phyloP scores from a whole-genome alignment of 2,888 invertebrate genomes.

The Hyalella azteca region DNA sequence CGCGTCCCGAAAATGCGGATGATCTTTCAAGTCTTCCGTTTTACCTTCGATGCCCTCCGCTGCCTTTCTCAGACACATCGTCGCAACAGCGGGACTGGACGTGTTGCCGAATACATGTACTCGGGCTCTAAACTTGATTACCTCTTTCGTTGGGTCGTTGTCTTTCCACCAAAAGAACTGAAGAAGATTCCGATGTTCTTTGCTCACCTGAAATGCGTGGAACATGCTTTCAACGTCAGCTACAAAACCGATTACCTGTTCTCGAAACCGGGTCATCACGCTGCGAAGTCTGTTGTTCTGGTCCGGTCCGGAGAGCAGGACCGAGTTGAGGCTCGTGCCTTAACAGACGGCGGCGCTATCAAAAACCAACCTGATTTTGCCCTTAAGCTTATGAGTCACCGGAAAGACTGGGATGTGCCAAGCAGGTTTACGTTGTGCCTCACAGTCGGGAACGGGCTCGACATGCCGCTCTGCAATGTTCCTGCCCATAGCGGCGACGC shows the following conservation, averaged over 20 bases:
- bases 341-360: neutral
- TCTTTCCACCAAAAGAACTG: neutral
- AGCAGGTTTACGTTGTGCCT: too few relatives aligned
- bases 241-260: neutral
- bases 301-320: neutral
- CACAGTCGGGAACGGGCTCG: too few relatives aligned
- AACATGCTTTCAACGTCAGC: neutral
- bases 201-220: neutral
- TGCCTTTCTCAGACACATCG: neutral
- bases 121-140: neutral
- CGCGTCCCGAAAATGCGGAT: too few relatives aligned
- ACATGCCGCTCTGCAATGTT: too few relatives aligned
- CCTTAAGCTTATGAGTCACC: too few relatives aligned
- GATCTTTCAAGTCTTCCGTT: too few relatives aligned
- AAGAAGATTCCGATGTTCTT: neutral
- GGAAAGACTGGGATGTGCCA: too few relatives aligned
- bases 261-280: constrained; percentile 2
- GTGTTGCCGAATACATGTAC: neutral
- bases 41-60: too few relatives aligned
- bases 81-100: neutral
- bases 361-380: constrained; percentile 7
- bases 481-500: too few relatives aligned
- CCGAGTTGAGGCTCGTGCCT: neutral
- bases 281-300: neutral
- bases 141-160: neutral